Conservation (phyloP, 2,797 vertebrate genomes). For the Diplodus sargus region DNA sequence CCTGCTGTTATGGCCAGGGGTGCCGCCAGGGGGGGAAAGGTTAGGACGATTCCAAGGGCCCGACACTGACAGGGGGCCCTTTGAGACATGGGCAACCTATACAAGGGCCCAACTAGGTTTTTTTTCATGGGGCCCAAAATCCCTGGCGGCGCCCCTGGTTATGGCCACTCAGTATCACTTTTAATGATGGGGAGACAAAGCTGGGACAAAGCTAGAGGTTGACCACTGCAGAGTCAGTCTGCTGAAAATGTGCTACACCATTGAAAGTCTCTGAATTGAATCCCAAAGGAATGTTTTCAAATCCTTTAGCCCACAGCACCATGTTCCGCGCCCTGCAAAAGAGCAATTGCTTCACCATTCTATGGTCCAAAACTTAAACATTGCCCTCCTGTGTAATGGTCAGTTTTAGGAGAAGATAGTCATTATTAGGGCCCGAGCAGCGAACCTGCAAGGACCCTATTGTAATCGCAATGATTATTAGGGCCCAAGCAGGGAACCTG, state of each 20-base stretch:
- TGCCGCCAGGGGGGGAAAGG: too few relatives aligned
- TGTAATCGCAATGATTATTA: too few relatives aligned
- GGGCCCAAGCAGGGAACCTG: too few relatives aligned
- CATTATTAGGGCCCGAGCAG: too few relatives aligned
- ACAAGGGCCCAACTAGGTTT: too few relatives aligned
- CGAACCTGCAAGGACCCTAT: too few relatives aligned
- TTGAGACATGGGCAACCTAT: too few relatives aligned
- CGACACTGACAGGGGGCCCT: too few relatives aligned
- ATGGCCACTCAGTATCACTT: conserved; percentile 67
- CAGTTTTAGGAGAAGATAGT: background rate
- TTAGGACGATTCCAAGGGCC: too few relatives aligned
- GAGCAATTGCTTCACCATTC: conserved; percentile 25
- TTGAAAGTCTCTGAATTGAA: conserved; percentile 48
- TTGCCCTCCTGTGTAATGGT: background rate
- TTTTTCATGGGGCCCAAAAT: too few relatives aligned
- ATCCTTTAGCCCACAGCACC: conserved; percentile 30
- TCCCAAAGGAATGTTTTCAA: conserved; percentile 45
- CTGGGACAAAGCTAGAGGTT: conserved; percentile 43
- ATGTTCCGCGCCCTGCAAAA: conserved; percentile 15
- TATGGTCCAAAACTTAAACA: conserved; percentile 12
- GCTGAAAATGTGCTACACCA: conserved; percentile 43
- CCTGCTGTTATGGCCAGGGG: conserved; percentile 65
- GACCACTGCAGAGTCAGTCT: conserved; percentile 59
- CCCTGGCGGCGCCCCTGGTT: too few relatives aligned
- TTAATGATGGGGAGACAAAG: conserved; percentile 74